phyloP scores from a whole-genome alignment of 2,888 invertebrate genomes.

The Xanthia icteritia region DNA sequence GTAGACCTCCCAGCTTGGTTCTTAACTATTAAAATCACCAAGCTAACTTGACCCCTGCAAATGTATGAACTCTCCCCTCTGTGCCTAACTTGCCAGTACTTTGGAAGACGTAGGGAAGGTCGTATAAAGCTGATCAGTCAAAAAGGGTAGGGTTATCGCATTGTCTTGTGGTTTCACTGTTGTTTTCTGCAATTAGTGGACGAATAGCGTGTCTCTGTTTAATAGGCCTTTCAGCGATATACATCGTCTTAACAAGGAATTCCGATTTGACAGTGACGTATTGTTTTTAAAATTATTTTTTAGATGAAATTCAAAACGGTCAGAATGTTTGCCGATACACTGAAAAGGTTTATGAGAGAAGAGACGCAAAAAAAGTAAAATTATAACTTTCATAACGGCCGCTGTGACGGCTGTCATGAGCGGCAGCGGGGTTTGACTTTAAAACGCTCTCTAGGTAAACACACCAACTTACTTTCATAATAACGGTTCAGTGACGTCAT shows the following conservation, averaged over 20 bases:
- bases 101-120: conserved; percentile 63
- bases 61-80: conserved; percentile 40
- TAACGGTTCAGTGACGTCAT: too few species aligned
- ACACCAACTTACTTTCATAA: too few species aligned
- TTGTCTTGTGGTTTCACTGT: conserved; percentile 86
- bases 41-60: conserved; percentile 68
- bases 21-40: conserved; percentile 81
- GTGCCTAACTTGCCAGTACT: conserved; percentile 6
- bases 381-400: neutral
- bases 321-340: neutral
- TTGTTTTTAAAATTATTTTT: conserved; percentile 42
- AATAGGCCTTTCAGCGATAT: conserved; percentile 86
- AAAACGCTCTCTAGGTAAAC: too few species aligned
- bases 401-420: too few species aligned
- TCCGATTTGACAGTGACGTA: conserved; percentile 69
- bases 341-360: neutral
- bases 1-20: conserved; percentile 89
- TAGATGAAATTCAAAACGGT: neutral
- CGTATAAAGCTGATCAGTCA: conserved; percentile 71
- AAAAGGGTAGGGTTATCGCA: conserved; percentile 80
- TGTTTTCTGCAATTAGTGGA: conserved; percentile 88
- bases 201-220: conserved; percentile 86
- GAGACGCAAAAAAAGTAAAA: neutral
- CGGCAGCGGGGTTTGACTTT: too few species aligned
- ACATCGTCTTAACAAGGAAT: conserved; percentile 67